Evolutionary conservation across 2,113 vertebrate genomes (phyloP), one percentile per base, ranked within the genome.

Genomic region (Chascanopsetta lugubris): DNA sequence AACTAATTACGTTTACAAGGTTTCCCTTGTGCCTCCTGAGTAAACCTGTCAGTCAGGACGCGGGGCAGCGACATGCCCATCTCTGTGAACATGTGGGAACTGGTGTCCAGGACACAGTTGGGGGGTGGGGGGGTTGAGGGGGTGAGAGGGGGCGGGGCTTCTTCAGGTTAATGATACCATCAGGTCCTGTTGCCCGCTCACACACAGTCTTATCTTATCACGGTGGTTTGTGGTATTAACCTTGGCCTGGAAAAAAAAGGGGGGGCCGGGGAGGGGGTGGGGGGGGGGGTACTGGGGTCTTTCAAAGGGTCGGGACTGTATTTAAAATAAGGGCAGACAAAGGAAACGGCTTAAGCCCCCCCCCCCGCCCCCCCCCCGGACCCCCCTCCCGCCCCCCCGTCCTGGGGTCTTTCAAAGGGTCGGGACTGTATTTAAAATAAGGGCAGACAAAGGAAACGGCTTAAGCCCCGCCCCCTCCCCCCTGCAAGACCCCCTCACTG

Each of bases 181-280:
- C 84, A 85, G 79, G 56, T 42, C 55, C 22, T 8, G 62, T 53
- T n/a, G n/a, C n/a, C n/a, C n/a, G 80, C 66, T 20, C 30, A 36
- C 70, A 70, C 51, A 4, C n/a, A 3, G 61, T n/a, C 76, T 87
- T 89, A 89, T 89, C 89, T 88, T 80, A 89, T 87, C 84, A 50
- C 24, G 0, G 27, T 0, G 22, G 49, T 72, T 69, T 83, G 84
- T 70, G 26, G 69, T 13, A 18, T 61, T 83, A 87, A 83, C 89
- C 85, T 86, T 87, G 80, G 71, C 25, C 56, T n/a, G n/a, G n/a
- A n/a, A n/a, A n/a, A n/a, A n/a, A n/a, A n/a, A n/a, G n/a, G n/a
- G n/a, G n/a, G n/a, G n/a, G n/a, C n/a, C n/a, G n/a, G n/a, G n/a
- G n/a, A n/a, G n/a, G n/a, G n/a, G n/a, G n/a, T n/a, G n/a, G 51